Conservation (phyloP, 2,888 invertebrate species). For the Serripes groenlandicus region DNA sequence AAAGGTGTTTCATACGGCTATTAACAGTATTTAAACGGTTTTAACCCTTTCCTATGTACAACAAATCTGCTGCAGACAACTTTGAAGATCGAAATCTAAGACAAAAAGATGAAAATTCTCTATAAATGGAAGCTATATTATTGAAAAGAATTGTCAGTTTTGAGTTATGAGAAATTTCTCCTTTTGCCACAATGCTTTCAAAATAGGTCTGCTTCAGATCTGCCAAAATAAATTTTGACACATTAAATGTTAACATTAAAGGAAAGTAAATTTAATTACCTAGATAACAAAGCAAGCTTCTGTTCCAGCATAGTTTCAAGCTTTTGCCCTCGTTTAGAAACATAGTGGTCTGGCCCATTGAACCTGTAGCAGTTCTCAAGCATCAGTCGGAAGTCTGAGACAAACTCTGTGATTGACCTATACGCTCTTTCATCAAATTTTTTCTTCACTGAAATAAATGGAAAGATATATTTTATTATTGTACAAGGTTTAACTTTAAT, state of each 20-base stretch:
- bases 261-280: slow-evolving; percentile 78
- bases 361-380: slow-evolving; percentile 88
- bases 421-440: slow-evolving; percentile 86
- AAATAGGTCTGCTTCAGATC: too few relatives aligned
- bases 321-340: slow-evolving; percentile 86
- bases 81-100: too few relatives aligned
- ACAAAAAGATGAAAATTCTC: too few relatives aligned
- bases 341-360: slow-evolving; percentile 87
- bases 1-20: too few relatives aligned
- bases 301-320: slow-evolving; percentile 87
- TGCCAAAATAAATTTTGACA: not conserved
- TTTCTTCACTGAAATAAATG: slow-evolving; percentile 83
- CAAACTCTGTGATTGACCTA: slow-evolving; percentile 86
- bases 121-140: too few relatives aligned
- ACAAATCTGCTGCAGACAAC: too few relatives aligned
- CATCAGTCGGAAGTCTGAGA: slow-evolving; percentile 87
- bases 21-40: too few relatives aligned
- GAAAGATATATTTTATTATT: not conserved
- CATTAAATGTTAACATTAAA: not conserved
- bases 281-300: slow-evolving; percentile 86
- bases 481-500: not conserved
- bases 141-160: too few relatives aligned
- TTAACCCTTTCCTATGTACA: too few relatives aligned
- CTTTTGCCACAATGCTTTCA: not conserved
- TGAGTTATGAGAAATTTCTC: not conserved